Percentiles rank a stretch among this genome's conserved stretches.
Conservation (phyloP, 2,888 invertebrate genomes). For the Drosophila borealis region DNA sequence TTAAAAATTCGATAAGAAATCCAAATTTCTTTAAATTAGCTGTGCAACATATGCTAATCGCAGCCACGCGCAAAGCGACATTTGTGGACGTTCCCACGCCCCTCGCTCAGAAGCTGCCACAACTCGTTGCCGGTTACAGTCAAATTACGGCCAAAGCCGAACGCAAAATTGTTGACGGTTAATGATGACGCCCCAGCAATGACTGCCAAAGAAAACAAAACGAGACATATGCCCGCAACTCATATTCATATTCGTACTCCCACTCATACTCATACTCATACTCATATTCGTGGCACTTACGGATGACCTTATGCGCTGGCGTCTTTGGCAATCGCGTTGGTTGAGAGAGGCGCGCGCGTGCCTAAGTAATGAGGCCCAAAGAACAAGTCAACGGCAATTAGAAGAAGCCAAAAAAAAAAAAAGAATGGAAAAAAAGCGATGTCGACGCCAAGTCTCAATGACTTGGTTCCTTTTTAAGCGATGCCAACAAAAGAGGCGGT, state of each 20-base stretch:
- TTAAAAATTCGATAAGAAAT: not conserved
- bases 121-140: slow-evolving; percentile 36
- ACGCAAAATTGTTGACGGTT: slow-evolving; percentile 39
- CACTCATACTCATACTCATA: not conserved
- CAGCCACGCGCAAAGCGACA: not conserved
- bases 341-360: slow-evolving; percentile 55
- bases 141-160: slow-evolving; percentile 42
- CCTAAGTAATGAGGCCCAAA: slow-evolving; percentile 70
- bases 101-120: not conserved
- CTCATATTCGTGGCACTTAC: slow-evolving; percentile 9
- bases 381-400: slow-evolving; percentile 68
- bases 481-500: not conserved
- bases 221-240: slow-evolving; percentile 3
- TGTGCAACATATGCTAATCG: not conserved
- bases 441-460: slow-evolving; percentile 51
- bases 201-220: slow-evolving; percentile 28
- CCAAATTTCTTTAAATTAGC: not conserved
- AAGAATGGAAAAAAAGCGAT: slow-evolving; percentile 40
- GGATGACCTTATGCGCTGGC: slow-evolving; percentile 55
- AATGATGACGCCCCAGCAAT: slow-evolving; percentile 32
- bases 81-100: slow-evolving; percentile 32
- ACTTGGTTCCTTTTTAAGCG: slow-evolving; percentile 31
- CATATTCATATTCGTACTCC: slow-evolving; percentile 10
- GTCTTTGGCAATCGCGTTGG: slow-evolving; percentile 30
- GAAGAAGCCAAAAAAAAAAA: slow-evolving; percentile 45